Evolutionary conservation across 2,888 invertebrate genomes (phyloP), one percentile per base, ranked within the genome.

Genomic region (Helleia helle): DNA sequence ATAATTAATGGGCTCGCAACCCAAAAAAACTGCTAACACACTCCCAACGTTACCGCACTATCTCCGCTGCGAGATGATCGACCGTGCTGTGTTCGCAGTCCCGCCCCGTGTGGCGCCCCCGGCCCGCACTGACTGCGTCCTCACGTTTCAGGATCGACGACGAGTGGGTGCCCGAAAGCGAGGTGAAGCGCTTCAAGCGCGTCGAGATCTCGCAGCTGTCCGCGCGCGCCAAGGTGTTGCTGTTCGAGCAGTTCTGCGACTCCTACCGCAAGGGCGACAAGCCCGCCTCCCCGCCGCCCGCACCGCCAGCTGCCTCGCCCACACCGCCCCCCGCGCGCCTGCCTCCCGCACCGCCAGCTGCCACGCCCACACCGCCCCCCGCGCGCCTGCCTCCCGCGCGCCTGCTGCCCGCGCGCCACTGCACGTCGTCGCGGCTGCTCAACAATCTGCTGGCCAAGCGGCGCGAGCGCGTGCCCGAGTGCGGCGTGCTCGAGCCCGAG

Each of bases 81-180:
- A 25, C 13, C 9, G 12, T 24, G 13, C 8, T 29, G 74, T 83
- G 79, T 80, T 81, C 79, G 81, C 81, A 77, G 79, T 68, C 62
- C 43, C 58, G 39, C 54, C 56, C 68, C 62, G 73, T 75, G 80
- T 80, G 83, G 81, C 79, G 29, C 8, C 1, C 0, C 0, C 4
- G 0, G 0, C 0, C 40, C 2, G n/a, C 18, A 7, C 2, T 2
- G 5, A 4, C 5, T n/a, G n/a, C n/a, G n/a, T n/a, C n/a, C n/a
- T n/a, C n/a, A 36, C 28, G 40, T 83, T 83, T 7, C 85, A 95
- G 95, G 62, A 77, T 94, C 69, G 91, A 93, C 12, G 95, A 96
- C 73, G 92, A 94, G 65, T 96, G 96, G 96, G 87, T 95, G 50
- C 85, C 89, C 0, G 94, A 93, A 71, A 88, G 89, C 65, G 89